Evolutionary conservation across 2,797 vertebrate genomes (phyloP).

Genomic region (Pempheris klunzingeri): DNA sequence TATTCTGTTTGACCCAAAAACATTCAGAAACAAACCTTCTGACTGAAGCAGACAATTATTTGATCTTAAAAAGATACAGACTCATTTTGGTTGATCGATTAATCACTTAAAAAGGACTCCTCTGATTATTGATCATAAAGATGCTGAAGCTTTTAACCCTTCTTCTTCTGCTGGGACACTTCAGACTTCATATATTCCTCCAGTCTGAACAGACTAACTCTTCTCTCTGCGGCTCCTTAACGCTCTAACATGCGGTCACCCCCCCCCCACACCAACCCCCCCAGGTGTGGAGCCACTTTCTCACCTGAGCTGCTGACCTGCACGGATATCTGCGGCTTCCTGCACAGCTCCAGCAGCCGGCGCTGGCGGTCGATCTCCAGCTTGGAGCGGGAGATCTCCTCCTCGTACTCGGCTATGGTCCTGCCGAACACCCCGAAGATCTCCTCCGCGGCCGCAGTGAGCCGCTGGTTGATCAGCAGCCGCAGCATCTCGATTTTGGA

Average conservation of each 20-base stretch:
- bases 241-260: not conserved
- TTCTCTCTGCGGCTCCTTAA: no score
- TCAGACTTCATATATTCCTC: no score
- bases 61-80: no score
- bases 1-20: no score
- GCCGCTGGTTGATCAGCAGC: conserved; percentile 71
- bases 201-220: no score
- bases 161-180: no score
- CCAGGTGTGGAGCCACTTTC: not conserved
- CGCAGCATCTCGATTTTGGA: conserved; percentile 66
- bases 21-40: no score
- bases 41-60: no score
- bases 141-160: no score
- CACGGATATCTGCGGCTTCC: conserved; percentile 36
- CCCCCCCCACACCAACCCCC: not conserved
- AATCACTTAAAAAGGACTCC: no score
- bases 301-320: conserved; percentile 26
- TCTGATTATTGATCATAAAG: no score
- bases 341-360: conserved; percentile 61
- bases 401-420: conserved; percentile 66
- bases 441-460: conserved; percentile 69
- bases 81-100: no score
- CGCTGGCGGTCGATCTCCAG: conserved; percentile 64
- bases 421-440: conserved; percentile 71
- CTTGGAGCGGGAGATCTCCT: conserved; percentile 66